These are phyloP conservation scores for Nothura maculosa DNA, from an alignment of 2,797 vertebrate genomes.

Conservation along the genomic window DNA sequence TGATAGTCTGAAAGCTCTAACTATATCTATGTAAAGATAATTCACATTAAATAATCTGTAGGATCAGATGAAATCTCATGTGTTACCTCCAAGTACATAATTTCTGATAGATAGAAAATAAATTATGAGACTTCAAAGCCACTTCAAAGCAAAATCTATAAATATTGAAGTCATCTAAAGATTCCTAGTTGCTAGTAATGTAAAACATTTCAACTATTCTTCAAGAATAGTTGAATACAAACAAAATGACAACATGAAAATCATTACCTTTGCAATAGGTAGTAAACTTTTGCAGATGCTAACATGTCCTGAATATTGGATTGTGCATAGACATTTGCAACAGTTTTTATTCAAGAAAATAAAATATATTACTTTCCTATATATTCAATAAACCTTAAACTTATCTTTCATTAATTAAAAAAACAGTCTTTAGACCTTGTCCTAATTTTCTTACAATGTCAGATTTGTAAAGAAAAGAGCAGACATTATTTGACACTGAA, in stretches of 20 bases:
- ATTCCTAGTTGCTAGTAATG: neutral
- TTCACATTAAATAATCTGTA: neutral
- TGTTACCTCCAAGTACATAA: neutral
- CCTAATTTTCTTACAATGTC: neutral
- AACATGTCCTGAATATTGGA: neutral
- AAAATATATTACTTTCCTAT: neutral
- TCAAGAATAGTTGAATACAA: neutral
- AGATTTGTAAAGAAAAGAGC: neutral
- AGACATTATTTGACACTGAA: neutral
- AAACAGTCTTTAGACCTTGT: neutral
- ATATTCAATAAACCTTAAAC: neutral
- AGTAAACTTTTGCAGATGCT: neutral
- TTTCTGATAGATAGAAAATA: neutral
- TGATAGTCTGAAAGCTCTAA: neutral
- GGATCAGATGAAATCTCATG: neutral
- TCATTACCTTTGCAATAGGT: neutral
- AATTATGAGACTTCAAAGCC: neutral
- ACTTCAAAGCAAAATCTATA: neutral
- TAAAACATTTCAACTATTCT: neutral
- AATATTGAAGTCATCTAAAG: neutral
- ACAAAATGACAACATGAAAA: neutral
- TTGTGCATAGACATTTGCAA: neutral
- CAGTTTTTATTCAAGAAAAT: neutral
- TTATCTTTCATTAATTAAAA: neutral
- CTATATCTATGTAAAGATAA: neutral